Evolutionary conservation across 2,888 invertebrate species (phyloP).

Genomic region (Myathropa florea): DNA sequence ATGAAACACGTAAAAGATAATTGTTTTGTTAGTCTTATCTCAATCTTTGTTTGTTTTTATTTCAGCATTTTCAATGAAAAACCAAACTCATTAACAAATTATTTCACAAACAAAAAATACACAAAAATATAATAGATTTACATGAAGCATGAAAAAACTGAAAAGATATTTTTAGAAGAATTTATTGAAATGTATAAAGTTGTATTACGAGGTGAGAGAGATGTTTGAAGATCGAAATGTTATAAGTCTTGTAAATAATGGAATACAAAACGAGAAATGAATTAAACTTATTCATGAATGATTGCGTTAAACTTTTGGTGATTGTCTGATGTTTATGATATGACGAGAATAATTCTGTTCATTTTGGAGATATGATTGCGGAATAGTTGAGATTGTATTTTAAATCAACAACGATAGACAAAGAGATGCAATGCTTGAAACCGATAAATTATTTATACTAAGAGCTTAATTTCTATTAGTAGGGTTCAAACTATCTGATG

Average conservation of each 20-base stretch:
- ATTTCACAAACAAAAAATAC: slow-evolving; percentile 26
- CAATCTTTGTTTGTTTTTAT: slow-evolving; percentile 44
- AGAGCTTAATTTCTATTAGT: no score
- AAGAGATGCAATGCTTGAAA: no score
- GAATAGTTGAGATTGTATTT: no score
- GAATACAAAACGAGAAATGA: neutral
- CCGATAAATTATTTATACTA: no score
- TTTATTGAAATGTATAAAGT: slow-evolving; percentile 49
- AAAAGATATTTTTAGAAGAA: slow-evolving; percentile 61
- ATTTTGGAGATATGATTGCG: no score
- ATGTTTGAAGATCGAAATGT: slow-evolving; percentile 49
- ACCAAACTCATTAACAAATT: slow-evolving; percentile 24
- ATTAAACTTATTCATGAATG: slow-evolving; percentile 31
- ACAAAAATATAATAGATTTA: slow-evolving; percentile 25
- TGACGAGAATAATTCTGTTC: neutral
- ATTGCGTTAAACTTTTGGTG: neutral
- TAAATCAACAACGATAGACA: no score
- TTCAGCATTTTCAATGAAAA: slow-evolving; percentile 57
- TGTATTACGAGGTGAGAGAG: neutral
- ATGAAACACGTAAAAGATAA: neutral
- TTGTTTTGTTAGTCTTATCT: slow-evolving; percentile 25
- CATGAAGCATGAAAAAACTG: neutral
- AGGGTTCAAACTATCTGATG: no score
- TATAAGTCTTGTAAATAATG: slow-evolving; percentile 4
- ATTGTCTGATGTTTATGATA: neutral